These are phyloP conservation scores for Micromesistius poutassou DNA, from an alignment of 2,797 vertebrate species.

Conservation along the genomic window DNA sequence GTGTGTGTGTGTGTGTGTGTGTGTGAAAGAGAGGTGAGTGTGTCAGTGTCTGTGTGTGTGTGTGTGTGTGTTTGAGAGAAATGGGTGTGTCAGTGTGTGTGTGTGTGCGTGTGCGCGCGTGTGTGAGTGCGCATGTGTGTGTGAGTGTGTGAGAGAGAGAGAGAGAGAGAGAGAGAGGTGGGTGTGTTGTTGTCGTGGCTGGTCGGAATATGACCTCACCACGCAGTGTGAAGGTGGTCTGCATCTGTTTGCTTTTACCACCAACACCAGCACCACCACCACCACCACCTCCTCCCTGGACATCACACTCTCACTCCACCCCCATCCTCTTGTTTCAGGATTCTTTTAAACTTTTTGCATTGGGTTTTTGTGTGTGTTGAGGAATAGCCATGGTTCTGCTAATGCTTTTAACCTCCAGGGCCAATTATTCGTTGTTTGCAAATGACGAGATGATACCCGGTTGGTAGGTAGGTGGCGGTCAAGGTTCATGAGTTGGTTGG, in stretches of 20 bases:
- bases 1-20: conserved; percentile 6
- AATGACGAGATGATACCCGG: not conserved
- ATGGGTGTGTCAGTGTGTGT: too few relatives aligned
- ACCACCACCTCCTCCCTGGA: conserved; percentile 18
- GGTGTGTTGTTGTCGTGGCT: conserved; percentile 29
- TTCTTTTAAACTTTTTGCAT: not conserved
- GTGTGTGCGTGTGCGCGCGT: too few relatives aligned
- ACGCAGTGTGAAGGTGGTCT: conserved; percentile 30
- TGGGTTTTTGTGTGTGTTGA: not conserved
- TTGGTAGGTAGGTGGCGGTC: not conserved
- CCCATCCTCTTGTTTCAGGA: conserved; percentile 13
- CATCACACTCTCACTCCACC: conserved; percentile 30
- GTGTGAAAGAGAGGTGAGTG: not conserved
- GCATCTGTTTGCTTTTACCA: conserved; percentile 55
- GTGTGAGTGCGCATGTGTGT: not conserved
- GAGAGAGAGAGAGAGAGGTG: too few relatives aligned
- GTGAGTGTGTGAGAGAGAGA: not conserved
- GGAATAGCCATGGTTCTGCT: conserved; percentile 8
- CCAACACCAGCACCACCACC: too few relatives aligned
- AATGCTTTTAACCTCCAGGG: not conserved
- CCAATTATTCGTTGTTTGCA: not conserved
- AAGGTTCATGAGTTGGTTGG: not conserved
- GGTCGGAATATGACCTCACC: conserved; percentile 54
- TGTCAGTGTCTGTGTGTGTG: conserved; percentile 22
- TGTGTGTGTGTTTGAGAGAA: conserved; percentile 24